phyloP scores from a whole-genome alignment of 2,888 invertebrate species.

The Polymixis flavicincta region DNA sequence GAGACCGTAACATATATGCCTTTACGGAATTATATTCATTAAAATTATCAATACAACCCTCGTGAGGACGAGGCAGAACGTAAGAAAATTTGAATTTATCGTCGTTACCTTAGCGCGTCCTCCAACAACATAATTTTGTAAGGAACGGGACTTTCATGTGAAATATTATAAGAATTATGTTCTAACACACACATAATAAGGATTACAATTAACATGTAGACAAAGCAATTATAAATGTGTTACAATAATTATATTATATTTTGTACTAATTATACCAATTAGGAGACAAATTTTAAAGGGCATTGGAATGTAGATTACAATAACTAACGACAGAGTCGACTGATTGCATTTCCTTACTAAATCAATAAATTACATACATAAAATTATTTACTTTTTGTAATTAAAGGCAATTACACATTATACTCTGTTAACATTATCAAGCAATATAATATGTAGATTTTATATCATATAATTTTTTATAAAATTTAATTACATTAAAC shows the following conservation, averaged over 20 bases:
- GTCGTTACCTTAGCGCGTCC: too few species aligned
- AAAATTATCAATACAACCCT: too few species aligned
- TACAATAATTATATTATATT: slow-evolving; percentile 11
- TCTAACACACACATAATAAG: slow-evolving; percentile 21
- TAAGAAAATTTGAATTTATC: too few species aligned
- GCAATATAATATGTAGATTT: slow-evolving; percentile 27
- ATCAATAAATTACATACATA: background rate
- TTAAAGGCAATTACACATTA: slow-evolving; percentile 1
- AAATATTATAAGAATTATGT: slow-evolving; percentile 20
- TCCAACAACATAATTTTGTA: background rate
- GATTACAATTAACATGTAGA: slow-evolving; percentile 29
- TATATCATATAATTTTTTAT: slow-evolving; percentile 21
- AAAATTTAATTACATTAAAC: slow-evolving; percentile 7
- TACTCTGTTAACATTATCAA: slow-evolving; percentile 29
- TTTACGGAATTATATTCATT: too few species aligned
- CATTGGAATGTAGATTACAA: slow-evolving; percentile 47
- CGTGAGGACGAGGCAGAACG: too few species aligned
- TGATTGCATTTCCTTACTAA: slow-evolving; percentile 10
- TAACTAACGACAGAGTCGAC: slow-evolving; percentile 8
- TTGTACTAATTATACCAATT: slow-evolving; percentile 26
- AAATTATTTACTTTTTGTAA: slow-evolving; percentile 1
- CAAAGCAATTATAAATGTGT: slow-evolving; percentile 33
- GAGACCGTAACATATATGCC: too few species aligned
- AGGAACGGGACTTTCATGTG: background rate
- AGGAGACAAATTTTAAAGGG: slow-evolving; percentile 8